Evolutionary conservation across 1,140 invertebrate genomes (phyloP).

Genomic region (Temnothorax longispinosus): DNA sequence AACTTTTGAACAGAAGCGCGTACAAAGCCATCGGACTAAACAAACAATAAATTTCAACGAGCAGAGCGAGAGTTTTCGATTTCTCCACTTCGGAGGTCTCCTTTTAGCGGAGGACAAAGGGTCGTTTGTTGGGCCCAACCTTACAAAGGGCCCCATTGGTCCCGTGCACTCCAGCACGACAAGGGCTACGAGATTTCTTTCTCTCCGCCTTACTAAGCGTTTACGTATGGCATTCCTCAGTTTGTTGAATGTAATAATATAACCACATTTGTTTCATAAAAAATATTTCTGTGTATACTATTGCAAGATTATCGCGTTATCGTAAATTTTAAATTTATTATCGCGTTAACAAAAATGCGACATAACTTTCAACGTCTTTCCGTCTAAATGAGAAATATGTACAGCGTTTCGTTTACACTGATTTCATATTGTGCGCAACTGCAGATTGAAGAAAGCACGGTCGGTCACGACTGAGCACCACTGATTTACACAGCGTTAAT

Average conservation of each 20-base stretch:
- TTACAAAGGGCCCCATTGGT: conserved; percentile 75
- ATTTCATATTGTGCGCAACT: background rate
- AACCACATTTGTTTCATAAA: background rate
- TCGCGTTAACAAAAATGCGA: background rate
- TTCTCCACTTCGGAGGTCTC: conserved; percentile 55
- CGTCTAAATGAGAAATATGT: background rate
- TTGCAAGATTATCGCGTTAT: background rate
- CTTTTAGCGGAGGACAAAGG: conserved; percentile 72
- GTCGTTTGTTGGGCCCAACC: conserved; percentile 75
- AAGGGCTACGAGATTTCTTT: conserved; percentile 45
- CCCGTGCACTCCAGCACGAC: conserved; percentile 63
- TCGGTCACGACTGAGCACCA: conserved; percentile 32
- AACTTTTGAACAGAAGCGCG: conserved; percentile 51
- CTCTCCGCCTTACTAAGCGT: conserved; percentile 35
- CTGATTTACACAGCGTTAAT: conserved; percentile 40
- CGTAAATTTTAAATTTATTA: background rate
- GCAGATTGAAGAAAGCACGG: background rate
- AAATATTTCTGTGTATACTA: background rate
- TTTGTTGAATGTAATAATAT: conserved; percentile 41
- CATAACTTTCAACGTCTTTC: background rate
- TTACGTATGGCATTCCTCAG: conserved; percentile 45
- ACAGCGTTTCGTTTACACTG: background rate
- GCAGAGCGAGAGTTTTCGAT: conserved; percentile 71
- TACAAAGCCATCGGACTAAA: conserved; percentile 74
- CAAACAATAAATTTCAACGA: conserved; percentile 80